These are phyloP conservation scores for Merluccius polli DNA, from an alignment of 2,797 vertebrate genomes.

Conservation along the genomic window DNA sequence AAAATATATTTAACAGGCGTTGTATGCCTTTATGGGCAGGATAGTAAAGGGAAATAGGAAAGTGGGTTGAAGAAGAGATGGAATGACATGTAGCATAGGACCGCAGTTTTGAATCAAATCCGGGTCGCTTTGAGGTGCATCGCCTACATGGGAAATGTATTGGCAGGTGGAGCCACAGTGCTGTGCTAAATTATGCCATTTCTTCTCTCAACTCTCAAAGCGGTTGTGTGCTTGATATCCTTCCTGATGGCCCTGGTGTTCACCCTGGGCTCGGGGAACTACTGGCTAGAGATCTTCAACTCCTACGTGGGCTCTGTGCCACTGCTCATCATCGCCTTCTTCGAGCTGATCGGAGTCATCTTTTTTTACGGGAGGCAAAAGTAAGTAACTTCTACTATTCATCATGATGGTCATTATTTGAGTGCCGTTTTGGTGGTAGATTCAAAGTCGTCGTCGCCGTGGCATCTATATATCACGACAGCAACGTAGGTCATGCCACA, in stretches of 20 bases:
- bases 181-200: not conserved
- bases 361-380: slow-evolving; percentile 79
- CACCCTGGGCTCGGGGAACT: slow-evolving; percentile 82
- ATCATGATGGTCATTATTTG: not conserved
- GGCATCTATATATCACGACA: not conserved
- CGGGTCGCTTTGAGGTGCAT: not conserved
- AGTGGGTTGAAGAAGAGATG: not conserved
- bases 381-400: slow-evolving; percentile 52
- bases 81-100: not conserved
- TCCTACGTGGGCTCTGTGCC: slow-evolving; percentile 78
- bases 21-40: too few species aligned
- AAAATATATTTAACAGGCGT: too few species aligned
- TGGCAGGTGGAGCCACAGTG: not conserved
- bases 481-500: not conserved
- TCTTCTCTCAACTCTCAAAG: slow-evolving; percentile 51
- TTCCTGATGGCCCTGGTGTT: slow-evolving; percentile 80
- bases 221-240: slow-evolving; percentile 64
- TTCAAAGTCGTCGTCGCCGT: not conserved
- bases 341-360: slow-evolving; percentile 74
- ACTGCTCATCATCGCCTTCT: slow-evolving; percentile 82
- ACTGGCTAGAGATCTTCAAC: slow-evolving; percentile 92
- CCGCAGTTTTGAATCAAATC: not conserved
- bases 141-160: not conserved
- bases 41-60: not conserved
- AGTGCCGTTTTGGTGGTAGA: not conserved